Evolutionary conservation across 2,888 invertebrate species (phyloP).

Genomic region (Venusia cambrica): DNA sequence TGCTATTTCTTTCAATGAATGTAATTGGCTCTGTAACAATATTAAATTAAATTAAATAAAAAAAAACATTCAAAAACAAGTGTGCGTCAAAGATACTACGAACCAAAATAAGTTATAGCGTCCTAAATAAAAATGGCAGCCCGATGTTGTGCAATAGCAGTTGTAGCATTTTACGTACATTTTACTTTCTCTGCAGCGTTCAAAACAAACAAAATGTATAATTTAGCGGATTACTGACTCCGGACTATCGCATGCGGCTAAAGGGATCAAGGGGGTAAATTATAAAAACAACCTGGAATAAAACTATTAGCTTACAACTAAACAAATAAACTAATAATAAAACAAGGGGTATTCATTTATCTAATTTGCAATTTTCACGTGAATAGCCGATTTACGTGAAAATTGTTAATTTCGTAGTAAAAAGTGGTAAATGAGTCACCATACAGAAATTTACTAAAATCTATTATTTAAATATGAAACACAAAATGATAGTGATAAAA

Average conservation of each 20-base stretch:
- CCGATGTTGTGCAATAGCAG: slow-evolving; percentile 36
- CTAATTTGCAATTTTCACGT: no score
- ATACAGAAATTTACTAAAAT: no score
- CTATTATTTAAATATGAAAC: no score
- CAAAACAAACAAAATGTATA: slow-evolving; percentile 41
- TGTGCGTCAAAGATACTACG: no score
- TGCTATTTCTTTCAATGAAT: no score
- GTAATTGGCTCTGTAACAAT: no score
- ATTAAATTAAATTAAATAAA: no score
- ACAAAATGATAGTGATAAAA: no score
- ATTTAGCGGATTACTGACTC: slow-evolving; percentile 40
- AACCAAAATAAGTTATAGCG: background rate
- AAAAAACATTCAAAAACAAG: no score
- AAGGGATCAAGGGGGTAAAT: slow-evolving; percentile 35
- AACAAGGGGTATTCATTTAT: background rate
- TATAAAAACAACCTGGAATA: slow-evolving; percentile 56
- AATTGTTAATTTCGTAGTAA: no score
- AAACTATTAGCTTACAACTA: slow-evolving; percentile 40
- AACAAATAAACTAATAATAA: slow-evolving; percentile 5
- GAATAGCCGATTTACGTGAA: no score
- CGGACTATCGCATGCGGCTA: slow-evolving; percentile 53
- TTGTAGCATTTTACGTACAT: slow-evolving; percentile 51
- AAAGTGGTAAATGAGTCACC: no score
- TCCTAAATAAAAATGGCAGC: slow-evolving; percentile 50
- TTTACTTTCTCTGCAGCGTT: slow-evolving; percentile 76